Evolutionary conservation across 2,888 invertebrate species (phyloP).

Genomic region (Cataglyphis rosenhaueri): DNA sequence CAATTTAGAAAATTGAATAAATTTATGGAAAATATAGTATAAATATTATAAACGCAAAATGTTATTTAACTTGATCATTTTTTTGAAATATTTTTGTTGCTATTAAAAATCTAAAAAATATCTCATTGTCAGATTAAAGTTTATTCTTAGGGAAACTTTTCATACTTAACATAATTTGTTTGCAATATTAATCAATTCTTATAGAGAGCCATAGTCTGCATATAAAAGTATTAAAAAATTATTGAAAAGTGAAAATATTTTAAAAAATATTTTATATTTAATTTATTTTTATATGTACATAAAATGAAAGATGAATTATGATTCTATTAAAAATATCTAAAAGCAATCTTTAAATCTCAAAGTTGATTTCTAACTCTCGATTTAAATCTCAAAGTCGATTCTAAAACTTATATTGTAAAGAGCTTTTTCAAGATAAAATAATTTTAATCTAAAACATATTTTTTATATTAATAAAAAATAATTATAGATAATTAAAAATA

Average conservation of each 20-base stretch:
- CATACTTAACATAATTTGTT: background rate
- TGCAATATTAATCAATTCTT: background rate
- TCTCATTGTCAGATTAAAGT: background rate
- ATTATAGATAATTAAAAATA: background rate
- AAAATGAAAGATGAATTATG: background rate
- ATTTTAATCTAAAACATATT: background rate
- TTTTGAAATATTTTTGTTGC: background rate
- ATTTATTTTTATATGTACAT: background rate
- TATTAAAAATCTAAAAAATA: slow-evolving; percentile 10
- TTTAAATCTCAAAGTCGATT: background rate
- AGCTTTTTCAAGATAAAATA: background rate
- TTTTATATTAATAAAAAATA: background rate
- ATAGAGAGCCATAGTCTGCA: background rate
- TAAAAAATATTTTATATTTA: background rate
- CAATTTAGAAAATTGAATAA: background rate
- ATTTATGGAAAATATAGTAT: background rate
- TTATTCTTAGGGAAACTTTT: background rate
- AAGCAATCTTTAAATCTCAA: background rate
- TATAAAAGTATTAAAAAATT: background rate
- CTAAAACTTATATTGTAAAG: background rate
- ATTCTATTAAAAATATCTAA: background rate
- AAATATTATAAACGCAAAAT: background rate
- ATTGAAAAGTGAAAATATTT: background rate
- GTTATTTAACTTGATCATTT: background rate
- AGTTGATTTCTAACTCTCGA: background rate